Evolutionary conservation across 2,113 vertebrate genomes (phyloP).

Genomic region (Oryzias celebensis): DNA sequence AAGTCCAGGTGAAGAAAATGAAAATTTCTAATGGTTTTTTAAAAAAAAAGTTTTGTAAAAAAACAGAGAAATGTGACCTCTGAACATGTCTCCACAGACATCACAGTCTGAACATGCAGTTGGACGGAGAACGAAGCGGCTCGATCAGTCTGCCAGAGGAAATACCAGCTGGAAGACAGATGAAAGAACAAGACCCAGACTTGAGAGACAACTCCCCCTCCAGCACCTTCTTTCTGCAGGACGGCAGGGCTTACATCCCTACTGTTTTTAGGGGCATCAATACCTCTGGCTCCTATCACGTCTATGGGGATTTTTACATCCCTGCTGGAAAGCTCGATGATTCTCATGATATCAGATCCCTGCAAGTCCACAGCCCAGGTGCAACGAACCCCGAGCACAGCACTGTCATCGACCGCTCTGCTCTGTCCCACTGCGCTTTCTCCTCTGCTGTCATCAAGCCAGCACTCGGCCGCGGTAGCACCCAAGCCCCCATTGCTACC

Average conservation of each 20-base stretch:
- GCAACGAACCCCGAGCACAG: slow-evolving; percentile 67
- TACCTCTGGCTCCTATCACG: slow-evolving; percentile 84
- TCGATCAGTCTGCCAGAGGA: slow-evolving; percentile 60
- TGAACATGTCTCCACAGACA: slow-evolving; percentile 40
- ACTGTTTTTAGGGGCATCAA: slow-evolving; percentile 85
- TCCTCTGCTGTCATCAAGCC: slow-evolving; percentile 24
- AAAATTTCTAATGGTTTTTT: background rate
- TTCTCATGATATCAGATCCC: slow-evolving; percentile 69
- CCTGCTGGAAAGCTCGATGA: slow-evolving; percentile 77
- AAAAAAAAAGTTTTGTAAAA: background rate
- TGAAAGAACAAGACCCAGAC: slow-evolving; percentile 74
- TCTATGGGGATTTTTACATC: slow-evolving; percentile 83
- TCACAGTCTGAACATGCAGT: slow-evolving; percentile 26
- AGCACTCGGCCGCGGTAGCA: slow-evolving; percentile 11
- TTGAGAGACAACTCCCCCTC: slow-evolving; percentile 50
- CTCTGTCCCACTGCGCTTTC: slow-evolving; percentile 26
- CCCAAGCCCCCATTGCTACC: slow-evolving; percentile 40
- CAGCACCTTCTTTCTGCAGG: slow-evolving; percentile 70
- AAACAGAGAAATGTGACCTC: slow-evolving; percentile 4
- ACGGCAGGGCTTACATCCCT: slow-evolving; percentile 78
- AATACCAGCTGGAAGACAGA: slow-evolving; percentile 72
- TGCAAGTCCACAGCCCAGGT: slow-evolving; percentile 68
- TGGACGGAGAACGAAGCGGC: slow-evolving; percentile 41
- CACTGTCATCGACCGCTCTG: slow-evolving; percentile 13
- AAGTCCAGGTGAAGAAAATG: slow-evolving; percentile 84